Evolutionary conservation across 2,113 vertebrate genomes (phyloP).

Genomic region (Oncorhynchus nerka): DNA sequence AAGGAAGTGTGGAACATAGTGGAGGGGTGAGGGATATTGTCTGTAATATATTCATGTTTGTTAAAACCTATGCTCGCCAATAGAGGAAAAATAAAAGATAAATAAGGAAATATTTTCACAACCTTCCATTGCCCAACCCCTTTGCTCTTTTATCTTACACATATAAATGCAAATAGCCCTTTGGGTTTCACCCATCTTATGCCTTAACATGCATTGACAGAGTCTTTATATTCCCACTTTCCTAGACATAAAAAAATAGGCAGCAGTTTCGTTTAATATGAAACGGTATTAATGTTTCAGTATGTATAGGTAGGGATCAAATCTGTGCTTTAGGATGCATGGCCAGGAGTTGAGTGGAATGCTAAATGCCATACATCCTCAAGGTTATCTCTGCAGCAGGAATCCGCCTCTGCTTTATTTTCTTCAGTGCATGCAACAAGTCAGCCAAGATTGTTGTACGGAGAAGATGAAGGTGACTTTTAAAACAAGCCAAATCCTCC

Average conservation of each 20-base stretch:
- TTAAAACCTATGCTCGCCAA: conserved; percentile 69
- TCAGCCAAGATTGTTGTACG: conserved; percentile 40
- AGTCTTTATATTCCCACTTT: conserved; percentile 60
- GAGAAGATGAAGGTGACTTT: conserved; percentile 74
- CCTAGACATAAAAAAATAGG: conserved; percentile 35
- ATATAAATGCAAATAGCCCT: conserved; percentile 74
- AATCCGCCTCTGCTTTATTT: conserved; percentile 68
- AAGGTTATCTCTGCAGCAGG: conserved; percentile 76
- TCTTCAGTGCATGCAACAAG: conserved; percentile 74
- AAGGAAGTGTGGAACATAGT: conserved; percentile 46
- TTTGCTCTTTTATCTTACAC: conserved; percentile 42
- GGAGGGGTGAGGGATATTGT: conserved; percentile 44
- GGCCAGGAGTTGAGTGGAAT: conserved; percentile 67
- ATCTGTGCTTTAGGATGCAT: conserved; percentile 67
- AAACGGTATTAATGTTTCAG: conserved; percentile 67
- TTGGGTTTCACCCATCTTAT: conserved; percentile 61
- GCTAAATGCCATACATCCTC: conserved; percentile 74
- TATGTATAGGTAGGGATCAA: conserved; percentile 58
- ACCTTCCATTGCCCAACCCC: conserved; percentile 38
- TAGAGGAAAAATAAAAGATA: conserved; percentile 62
- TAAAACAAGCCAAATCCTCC: conserved; percentile 56
- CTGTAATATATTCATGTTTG: conserved; percentile 74
- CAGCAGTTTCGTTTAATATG: conserved; percentile 62
- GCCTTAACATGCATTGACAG: conserved; percentile 69
- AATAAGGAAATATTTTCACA: conserved; percentile 59